A percentile compares a stretch with the other conserved stretches of the same genome.
These are phyloP conservation scores for Orchestes rusci DNA, from an alignment of 2,888 invertebrate species.

Conservation along the genomic window DNA sequence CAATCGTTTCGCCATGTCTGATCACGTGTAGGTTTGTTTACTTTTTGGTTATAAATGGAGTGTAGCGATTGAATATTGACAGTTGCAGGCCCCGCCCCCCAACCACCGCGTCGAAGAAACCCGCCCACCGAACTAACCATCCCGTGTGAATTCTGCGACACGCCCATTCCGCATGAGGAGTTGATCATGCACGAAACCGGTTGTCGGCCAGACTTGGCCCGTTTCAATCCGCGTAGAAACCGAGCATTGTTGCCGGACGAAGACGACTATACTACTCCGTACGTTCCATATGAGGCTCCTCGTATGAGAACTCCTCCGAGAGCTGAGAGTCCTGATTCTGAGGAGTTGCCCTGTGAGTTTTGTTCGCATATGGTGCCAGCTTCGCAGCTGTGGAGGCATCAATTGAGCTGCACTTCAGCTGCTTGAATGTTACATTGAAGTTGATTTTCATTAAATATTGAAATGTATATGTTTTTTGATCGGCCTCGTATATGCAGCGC, in stretches of 20 bases:
- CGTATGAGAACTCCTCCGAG: conserved; percentile 17
- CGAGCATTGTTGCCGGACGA: conserved; percentile 11
- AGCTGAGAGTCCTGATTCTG: conserved; percentile 35
- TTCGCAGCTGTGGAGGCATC: conserved; percentile 50
- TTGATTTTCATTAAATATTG: not conserved
- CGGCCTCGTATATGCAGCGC: too few relatives aligned
- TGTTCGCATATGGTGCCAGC: conserved; percentile 48
- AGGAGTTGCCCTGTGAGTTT: conserved; percentile 55
- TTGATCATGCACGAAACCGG: conserved; percentile 48
- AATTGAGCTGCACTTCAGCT: conserved; percentile 41
- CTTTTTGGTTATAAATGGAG: too few relatives aligned
- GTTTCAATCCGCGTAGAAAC: conserved; percentile 35
- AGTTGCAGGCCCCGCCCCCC: conserved; percentile 41
- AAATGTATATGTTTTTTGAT: not conserved
- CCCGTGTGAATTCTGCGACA: conserved; percentile 52
- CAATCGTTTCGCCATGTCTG: too few relatives aligned
- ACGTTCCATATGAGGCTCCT: conserved; percentile 11
- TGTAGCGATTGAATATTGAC: too few relatives aligned
- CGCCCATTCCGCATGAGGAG: conserved; percentile 47
- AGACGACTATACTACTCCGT: conserved; percentile 15
- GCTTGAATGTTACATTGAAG: conserved; percentile 20
- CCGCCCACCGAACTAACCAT: conserved; percentile 47
- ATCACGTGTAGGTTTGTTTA: too few relatives aligned
- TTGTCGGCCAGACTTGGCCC: conserved; percentile 43
- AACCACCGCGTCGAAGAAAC: conserved; percentile 47